A percentile compares a stretch with the other conserved stretches of the same genome.
phyloP scores from a whole-genome alignment of 2,888 invertebrate species.

The Epinotia brunnichana region DNA sequence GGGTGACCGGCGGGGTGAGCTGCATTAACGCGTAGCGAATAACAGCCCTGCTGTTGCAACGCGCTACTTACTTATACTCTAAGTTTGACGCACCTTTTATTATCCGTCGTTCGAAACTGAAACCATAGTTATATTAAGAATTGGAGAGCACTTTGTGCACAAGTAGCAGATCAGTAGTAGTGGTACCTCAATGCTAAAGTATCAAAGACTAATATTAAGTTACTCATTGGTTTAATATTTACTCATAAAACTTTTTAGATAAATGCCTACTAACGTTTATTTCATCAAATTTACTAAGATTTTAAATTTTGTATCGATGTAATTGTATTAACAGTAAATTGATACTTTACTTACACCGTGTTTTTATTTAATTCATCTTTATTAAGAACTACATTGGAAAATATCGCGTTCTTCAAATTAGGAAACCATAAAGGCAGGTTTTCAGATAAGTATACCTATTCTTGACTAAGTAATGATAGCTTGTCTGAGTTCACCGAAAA shows the following conservation, averaged over 20 bases:
- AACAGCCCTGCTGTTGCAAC: not conserved
- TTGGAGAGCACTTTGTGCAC: constrained; percentile 12
- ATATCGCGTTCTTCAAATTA: no score
- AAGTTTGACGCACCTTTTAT: not conserved
- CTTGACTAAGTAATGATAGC: no score
- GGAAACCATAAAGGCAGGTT: no score
- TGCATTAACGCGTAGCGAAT: no score
- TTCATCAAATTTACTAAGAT: constrained; percentile 23
- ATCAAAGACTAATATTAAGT: constrained; percentile 29
- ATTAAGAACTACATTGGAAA: not conserved
- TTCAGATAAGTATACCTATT: no score
- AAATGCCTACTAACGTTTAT: constrained; percentile 34
- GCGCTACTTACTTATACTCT: not conserved
- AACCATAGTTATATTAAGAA: constrained; percentile 33
- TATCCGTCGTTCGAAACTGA: not conserved
- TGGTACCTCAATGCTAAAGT: constrained; percentile 17
- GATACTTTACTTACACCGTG: constrained; percentile 64
- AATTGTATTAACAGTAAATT: constrained; percentile 68
- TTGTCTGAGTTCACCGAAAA: no score
- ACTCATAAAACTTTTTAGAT: not conserved
- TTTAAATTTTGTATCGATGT: constrained; percentile 64
- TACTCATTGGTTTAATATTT: constrained; percentile 12
- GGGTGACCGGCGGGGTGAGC: no score
- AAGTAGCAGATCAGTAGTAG: not conserved
- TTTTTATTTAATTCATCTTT: constrained; percentile 48